Evolutionary conservation across 2,888 invertebrate genomes (phyloP).

Genomic region (Pheosia gnoma): DNA sequence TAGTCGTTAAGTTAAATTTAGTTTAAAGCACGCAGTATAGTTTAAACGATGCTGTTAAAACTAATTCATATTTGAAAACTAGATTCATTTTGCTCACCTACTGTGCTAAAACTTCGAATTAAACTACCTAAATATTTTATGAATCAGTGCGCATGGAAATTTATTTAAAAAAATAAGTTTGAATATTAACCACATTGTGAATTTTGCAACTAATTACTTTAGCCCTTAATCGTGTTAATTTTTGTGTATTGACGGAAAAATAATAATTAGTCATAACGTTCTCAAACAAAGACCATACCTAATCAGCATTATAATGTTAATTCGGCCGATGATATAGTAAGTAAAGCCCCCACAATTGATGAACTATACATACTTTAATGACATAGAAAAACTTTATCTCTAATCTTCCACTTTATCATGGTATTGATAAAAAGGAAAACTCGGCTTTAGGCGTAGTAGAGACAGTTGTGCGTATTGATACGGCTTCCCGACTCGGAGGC

Average conservation of each 20-base stretch:
- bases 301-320: too few relatives aligned
- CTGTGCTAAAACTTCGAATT: neutral
- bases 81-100: neutral
- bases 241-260: too few relatives aligned
- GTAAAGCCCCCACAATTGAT: too few relatives aligned
- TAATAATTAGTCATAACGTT: too few relatives aligned
- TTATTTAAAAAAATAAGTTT: neutral
- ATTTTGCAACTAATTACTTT: too few relatives aligned
- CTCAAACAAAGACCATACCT: too few relatives aligned
- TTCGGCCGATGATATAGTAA: too few relatives aligned
- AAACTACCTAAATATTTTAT: neutral
- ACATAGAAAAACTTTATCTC: neutral
- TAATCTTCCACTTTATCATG: neutral
- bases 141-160: neutral
- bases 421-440: constrained; percentile 3
- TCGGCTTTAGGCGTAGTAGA: neutral
- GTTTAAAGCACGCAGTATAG: neutral
- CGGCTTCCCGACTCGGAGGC: constrained; percentile 4
- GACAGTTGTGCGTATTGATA: constrained; percentile 2
- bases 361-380: too few relatives aligned
- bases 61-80: neutral
- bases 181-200: too few relatives aligned
- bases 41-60: neutral
- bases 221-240: too few relatives aligned
- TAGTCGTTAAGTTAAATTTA: neutral